A percentile compares a stretch with the other conserved stretches of the same genome.
These are phyloP conservation scores for Ictalurus furcatus DNA, from an alignment of 2,113 vertebrate species.

Conservation along the genomic window DNA sequence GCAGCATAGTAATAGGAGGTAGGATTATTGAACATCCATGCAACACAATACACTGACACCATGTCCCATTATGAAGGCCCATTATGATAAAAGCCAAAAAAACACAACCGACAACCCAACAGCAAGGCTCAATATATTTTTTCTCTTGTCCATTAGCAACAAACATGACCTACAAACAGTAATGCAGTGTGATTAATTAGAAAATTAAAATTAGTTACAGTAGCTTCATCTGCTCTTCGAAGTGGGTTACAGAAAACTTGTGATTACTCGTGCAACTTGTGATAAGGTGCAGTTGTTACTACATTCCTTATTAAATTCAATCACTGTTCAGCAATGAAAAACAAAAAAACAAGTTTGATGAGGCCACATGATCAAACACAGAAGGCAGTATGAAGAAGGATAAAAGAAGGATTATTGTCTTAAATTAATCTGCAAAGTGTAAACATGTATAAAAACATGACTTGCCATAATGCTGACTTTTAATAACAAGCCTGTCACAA, in stretches of 20 bases:
- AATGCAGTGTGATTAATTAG: background rate
- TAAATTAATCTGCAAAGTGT: background rate
- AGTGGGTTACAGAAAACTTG: background rate
- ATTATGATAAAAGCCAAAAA: background rate
- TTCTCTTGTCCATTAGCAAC: background rate
- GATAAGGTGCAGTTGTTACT: background rate
- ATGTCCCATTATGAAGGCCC: background rate
- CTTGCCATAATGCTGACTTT: background rate
- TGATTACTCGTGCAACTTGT: background rate
- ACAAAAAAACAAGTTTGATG: background rate
- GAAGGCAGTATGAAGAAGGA: background rate
- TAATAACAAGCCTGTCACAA: background rate
- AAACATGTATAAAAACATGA: background rate
- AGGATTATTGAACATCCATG: background rate
- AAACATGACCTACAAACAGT: background rate
- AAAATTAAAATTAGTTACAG: background rate
- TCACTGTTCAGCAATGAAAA: background rate
- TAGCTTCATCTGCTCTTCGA: background rate
- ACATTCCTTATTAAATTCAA: background rate
- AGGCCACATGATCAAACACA: background rate
- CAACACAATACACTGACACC: background rate
- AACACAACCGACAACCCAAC: background rate
- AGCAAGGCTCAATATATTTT: background rate
- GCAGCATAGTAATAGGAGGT: background rate
- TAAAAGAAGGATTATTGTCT: background rate